Evolutionary conservation across 2,113 vertebrate species (phyloP), one percentile per base, ranked within the genome.

Genomic region (Chelonoidis abingdonii): DNA sequence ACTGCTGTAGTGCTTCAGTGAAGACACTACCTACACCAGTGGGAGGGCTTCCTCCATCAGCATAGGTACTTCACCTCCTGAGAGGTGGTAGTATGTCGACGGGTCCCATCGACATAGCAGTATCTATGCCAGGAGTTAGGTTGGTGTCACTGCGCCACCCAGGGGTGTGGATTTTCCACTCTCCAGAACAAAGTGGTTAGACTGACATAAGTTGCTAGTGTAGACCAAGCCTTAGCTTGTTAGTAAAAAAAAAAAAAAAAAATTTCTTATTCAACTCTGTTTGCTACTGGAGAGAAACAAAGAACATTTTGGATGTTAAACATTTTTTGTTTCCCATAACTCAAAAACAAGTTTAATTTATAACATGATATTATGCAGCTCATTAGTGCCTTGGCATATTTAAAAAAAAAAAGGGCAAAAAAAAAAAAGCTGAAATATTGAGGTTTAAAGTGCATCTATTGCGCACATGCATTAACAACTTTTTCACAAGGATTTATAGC

Each of bases 331-430:
- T 83, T 93, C 31, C 31, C 65, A 8, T 93, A 65, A 85, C 54
- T 95, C 76, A 47, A 22, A 1, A 12, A 0, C 78, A 93, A 75
- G 59, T 44, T 72, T 82, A 82, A 85, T 93, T 97, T 95, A 80
- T 31, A 76, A 4, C 69, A 84, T 72, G 87, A 89, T 86, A 57
- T 83, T 35, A 86, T 59, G 81, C 90, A 88, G 83, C 59, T 72
- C 75, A 52, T 94, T 89, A 93, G 38, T 93, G 87, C 49, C 81
- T 97, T 94, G 88, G 31, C 54, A 16, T 93, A 86, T 84, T 87
- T 89, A 87, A 92, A 96, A 84, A 50, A 50, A 5, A 50, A 49
- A 78, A n/a, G n/a, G n/a, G n/a, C n/a, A n/a, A n/a, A n/a, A n/a
- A n/a, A n/a, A 76, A 94, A 91, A 94, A 44, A 49, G 35, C 90